Evolutionary conservation across 2,888 invertebrate genomes (phyloP).

Genomic region (Orthosia cruda): DNA sequence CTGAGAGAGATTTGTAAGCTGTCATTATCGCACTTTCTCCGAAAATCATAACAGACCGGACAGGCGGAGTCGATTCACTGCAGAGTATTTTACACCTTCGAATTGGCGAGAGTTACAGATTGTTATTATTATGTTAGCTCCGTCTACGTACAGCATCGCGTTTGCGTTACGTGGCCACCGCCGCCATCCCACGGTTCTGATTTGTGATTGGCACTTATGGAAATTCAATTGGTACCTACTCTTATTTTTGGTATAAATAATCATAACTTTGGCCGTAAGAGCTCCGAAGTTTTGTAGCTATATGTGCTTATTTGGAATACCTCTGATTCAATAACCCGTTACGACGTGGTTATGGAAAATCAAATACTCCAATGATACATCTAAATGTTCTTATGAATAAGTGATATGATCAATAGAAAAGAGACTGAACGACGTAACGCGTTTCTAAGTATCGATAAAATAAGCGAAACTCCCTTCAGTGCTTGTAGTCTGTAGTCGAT

Average conservation of each 20-base stretch:
- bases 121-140: slow-evolving; percentile 59
- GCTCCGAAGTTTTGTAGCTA: background rate
- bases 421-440: slow-evolving; percentile 20
- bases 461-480: slow-evolving; percentile 48
- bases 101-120: slow-evolving; percentile 64
- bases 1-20: slow-evolving; percentile 63
- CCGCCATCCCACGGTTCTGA: slow-evolving; percentile 52
- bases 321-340: slow-evolving; percentile 11
- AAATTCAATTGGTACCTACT: slow-evolving; percentile 54
- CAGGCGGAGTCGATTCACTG: slow-evolving; percentile 52
- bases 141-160: slow-evolving; percentile 29
- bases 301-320: slow-evolving; percentile 26
- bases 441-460: slow-evolving; percentile 55
- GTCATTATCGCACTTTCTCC: slow-evolving; percentile 69
- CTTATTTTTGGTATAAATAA: slow-evolving; percentile 49
- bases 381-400: slow-evolving; percentile 11
- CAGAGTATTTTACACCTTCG: slow-evolving; percentile 64
- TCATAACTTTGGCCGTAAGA: slow-evolving; percentile 37
- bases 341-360: slow-evolving; percentile 6
- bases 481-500: slow-evolving; percentile 52
- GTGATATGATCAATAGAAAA: slow-evolving; percentile 41
- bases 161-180: slow-evolving; percentile 48
- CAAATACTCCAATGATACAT: slow-evolving; percentile 23
- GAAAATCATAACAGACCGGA: slow-evolving; percentile 67
- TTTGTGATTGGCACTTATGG: slow-evolving; percentile 57